Conservation (phyloP, 2,113 vertebrate genomes). For the Neopipo cinnamomea region DNA sequence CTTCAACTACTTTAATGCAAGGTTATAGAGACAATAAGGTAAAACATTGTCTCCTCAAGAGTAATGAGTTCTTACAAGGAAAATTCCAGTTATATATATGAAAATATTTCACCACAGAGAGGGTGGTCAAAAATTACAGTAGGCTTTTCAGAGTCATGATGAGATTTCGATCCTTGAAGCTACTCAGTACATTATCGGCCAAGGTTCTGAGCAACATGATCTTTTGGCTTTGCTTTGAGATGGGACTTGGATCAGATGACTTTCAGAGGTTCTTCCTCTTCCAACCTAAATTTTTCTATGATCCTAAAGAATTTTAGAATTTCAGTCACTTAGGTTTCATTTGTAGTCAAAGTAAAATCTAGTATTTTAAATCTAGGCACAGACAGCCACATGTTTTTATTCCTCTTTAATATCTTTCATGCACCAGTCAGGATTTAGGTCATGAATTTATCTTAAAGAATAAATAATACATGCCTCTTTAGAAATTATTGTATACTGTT, state of each 20-base stretch:
- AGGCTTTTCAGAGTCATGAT: neutral
- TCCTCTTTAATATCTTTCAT: neutral
- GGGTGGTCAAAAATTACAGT: neutral
- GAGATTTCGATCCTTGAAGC: neutral
- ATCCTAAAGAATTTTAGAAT: neutral
- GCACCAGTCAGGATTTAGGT: neutral
- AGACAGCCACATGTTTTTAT: neutral
- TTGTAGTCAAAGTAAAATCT: neutral
- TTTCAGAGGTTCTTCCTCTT: neutral
- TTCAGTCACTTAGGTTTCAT: neutral
- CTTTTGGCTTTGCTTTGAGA: neutral
- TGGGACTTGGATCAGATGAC: neutral
- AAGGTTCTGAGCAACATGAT: neutral
- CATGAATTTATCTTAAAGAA: neutral
- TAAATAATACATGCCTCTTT: neutral
- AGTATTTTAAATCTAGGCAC: neutral
- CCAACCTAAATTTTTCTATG: neutral
- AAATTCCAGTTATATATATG: neutral
- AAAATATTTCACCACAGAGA: neutral
- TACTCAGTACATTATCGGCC: neutral
- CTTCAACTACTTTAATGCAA: neutral
- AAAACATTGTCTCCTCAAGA: neutral
- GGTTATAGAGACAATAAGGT: neutral
- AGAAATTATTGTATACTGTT: neutral
- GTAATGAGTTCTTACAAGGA: neutral